Conservation (phyloP, 2,888 invertebrate genomes). For the Alloplasta piceator region DNA sequence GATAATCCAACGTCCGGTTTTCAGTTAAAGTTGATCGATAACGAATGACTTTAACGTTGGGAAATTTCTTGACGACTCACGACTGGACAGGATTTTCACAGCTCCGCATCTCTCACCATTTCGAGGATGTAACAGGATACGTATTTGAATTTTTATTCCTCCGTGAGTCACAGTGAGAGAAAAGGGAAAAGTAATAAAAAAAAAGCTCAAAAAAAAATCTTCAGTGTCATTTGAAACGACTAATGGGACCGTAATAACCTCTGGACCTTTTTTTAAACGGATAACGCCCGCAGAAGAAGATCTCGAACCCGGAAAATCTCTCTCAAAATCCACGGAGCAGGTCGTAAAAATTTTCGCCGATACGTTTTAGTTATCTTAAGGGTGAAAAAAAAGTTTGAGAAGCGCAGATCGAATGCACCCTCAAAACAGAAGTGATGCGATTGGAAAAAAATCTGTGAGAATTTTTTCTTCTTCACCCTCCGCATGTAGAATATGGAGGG, state of each 20-base stretch:
- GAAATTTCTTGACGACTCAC: conserved; percentile 46
- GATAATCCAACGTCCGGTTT: conserved; percentile 40
- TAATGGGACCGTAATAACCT: conserved; percentile 76
- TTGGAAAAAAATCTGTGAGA: conserved; percentile 13
- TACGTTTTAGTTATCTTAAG: conserved; percentile 1
- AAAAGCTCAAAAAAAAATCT: conserved; percentile 5
- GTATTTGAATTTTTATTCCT: conserved; percentile 21
- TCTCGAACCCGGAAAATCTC: conserved; percentile 52
- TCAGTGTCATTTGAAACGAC: conserved; percentile 66
- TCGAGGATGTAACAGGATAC: conserved; percentile 58
- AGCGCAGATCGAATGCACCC: conserved; percentile 30
- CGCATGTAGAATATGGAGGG: no score
- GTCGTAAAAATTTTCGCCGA: conserved; percentile 33
- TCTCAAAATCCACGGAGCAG: conserved; percentile 1
- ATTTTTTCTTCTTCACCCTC: no score
- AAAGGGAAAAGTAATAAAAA: conserved; percentile 18
- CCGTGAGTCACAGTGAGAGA: background rate
- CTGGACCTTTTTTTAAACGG: conserved; percentile 60
- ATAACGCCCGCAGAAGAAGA: conserved; percentile 51
- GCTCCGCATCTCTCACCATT: conserved; percentile 14
- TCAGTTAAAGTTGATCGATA: conserved; percentile 29
- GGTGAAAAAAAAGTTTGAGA: background rate
- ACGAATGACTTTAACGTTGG: conserved; percentile 44
- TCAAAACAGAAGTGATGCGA: background rate
- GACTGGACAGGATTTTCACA: conserved; percentile 48